Conservation (phyloP, 2,888 invertebrate species). For the Phanerotoma sp. region DNA sequence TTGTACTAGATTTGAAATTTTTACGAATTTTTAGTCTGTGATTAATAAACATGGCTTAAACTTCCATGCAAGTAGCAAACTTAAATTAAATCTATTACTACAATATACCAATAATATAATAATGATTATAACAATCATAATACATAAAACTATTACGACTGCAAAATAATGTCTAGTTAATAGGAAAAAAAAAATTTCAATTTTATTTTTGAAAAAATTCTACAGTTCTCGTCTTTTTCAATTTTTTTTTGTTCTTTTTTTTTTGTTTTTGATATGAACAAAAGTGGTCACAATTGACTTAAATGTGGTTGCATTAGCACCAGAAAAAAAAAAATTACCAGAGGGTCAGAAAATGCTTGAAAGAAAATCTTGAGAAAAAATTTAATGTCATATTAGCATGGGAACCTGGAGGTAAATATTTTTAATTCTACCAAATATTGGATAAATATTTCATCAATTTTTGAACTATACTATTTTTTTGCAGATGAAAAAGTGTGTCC, state of each 20-base stretch:
- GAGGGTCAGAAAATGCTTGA: conserved; percentile 53
- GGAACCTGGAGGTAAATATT: conserved; percentile 59
- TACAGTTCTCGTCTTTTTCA: no score
- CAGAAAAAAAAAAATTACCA: conserved; percentile 59
- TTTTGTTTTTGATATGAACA: conserved; percentile 31
- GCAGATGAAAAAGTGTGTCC: conserved; percentile 59
- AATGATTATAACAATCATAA: no score
- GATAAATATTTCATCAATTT: not conserved
- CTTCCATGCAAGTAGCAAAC: not conserved
- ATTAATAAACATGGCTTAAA: conserved; percentile 3
- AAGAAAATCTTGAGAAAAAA: conserved; percentile 49
- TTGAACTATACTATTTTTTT: conserved; percentile 21
- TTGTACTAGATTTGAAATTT: conserved; percentile 11
- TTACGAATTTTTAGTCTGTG: conserved; percentile 8
- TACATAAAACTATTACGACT: no score
- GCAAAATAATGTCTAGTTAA: no score
- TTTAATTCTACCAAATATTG: conserved; percentile 6
- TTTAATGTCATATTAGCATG: conserved; percentile 60
- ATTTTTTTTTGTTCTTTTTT: conserved; percentile 32
- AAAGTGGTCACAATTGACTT: conserved; percentile 61
- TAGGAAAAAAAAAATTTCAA: no score
- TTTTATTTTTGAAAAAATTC: no score
- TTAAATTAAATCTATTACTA: not conserved
- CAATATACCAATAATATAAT: no score
- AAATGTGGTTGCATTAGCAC: conserved; percentile 56